Base-by-base conservation (phyloP, 2,113 vertebrate species). In the Aplodontia rufa region DNA sequence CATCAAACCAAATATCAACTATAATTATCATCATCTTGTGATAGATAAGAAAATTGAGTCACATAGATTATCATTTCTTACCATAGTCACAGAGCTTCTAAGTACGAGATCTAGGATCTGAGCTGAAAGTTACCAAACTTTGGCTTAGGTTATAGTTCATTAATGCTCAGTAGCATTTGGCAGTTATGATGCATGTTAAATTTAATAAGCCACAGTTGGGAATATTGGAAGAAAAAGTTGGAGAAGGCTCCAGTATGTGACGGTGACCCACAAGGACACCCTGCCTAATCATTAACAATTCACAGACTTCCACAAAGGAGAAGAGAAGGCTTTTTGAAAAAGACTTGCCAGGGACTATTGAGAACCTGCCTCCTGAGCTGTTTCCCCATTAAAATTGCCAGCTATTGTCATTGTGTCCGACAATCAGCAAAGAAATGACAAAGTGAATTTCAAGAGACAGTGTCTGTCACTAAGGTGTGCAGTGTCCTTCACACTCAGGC, bases 391-490 rank as follows among this genome's bases (percentile, higher is more conserved):
- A 95, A 96, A 82, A 87, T 49, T 68, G 8, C 22, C 78, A 82
- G 75, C 7, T 84, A 62, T 2, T 90, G 94, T 96, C 81, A 98
- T 28, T 42, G 32, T 64, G 8, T 74, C 17, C 93, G 91, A 95
- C 90, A 96, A 45, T 0, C 62, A 90, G 76, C 79, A 84, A 95
- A 88, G n/a, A 95, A 79, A 95, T 7, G 26, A 96, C 14, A 95
- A 97, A 95, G 32, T 94, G 60, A 96, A 97, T 96, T 97, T 96
- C 53, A 71, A 74, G 32, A 68, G 93, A 88, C 10, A 53, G 47
- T 84, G 58, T 96, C 87, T 97, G 93, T 95, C 94, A 95, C 35
- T 13, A n/a, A 97, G 88, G n/a, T 94, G 49, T 26, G 26, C 60
- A 26, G 6, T 35, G 55, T 92, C 95, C 95, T 98, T 97, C 94